phyloP scores from a whole-genome alignment of 2,888 invertebrate genomes.

The Cantharis nigra region DNA sequence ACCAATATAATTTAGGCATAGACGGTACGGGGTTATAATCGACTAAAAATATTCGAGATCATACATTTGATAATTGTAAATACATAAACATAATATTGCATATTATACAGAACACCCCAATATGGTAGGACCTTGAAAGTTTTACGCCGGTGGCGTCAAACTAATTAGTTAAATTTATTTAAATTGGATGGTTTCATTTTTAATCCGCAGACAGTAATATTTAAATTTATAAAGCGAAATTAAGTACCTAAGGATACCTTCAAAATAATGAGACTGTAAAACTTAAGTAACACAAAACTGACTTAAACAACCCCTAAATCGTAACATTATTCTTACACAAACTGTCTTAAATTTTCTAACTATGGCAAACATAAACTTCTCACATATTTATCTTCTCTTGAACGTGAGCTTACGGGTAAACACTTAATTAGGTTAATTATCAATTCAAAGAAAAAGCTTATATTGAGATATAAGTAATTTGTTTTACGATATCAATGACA shows the following conservation, averaged over 20 bases:
- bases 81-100: too few relatives aligned
- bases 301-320: not conserved
- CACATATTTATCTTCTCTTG: not conserved
- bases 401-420: not conserved
- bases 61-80: too few relatives aligned
- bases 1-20: too few relatives aligned
- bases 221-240: not conserved
- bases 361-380: not conserved
- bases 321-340: not conserved
- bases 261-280: not conserved
- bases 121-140: not conserved
- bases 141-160: not conserved
- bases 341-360: not conserved
- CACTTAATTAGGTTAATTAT: slow-evolving; percentile 3
- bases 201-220: not conserved
- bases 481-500: not conserved
- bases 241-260: not conserved
- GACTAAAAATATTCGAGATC: too few relatives aligned
- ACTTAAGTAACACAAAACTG: not conserved
- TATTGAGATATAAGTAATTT: not conserved
- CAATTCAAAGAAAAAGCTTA: not conserved
- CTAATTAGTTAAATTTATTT: not conserved
- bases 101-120: too few relatives aligned
- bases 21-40: too few relatives aligned
- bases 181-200: not conserved